Evolutionary conservation across 2,888 invertebrate genomes (phyloP).

Genomic region (Quadroppia sp.): DNA sequence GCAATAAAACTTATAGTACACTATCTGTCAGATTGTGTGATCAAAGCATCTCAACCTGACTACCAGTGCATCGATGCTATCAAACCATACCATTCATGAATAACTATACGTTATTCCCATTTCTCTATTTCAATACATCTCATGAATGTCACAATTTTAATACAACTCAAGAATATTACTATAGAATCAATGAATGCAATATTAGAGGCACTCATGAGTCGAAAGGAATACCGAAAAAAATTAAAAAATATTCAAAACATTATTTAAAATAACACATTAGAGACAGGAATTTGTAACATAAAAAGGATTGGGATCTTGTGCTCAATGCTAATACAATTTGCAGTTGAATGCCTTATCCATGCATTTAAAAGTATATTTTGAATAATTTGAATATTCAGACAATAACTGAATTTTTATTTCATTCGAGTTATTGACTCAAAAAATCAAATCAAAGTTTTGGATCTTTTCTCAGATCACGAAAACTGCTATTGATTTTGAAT

Average conservation of each 20-base stretch:
- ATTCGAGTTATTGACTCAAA: too few relatives aligned
- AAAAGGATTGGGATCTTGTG: background rate
- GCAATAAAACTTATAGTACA: slow-evolving; percentile 6
- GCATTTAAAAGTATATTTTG: background rate
- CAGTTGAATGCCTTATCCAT: background rate
- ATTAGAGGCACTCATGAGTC: background rate
- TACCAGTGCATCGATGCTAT: background rate
- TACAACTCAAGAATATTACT: background rate
- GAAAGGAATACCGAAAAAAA: background rate
- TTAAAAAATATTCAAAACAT: background rate
- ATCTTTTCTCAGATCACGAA: too few relatives aligned
- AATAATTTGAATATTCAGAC: too few relatives aligned
- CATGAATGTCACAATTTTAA: slow-evolving; percentile 10
- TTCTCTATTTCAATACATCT: background rate
- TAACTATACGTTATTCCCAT: background rate
- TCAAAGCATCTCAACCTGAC: background rate
- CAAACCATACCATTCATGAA: background rate
- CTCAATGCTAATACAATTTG: background rate
- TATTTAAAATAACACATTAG: background rate
- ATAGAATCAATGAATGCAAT: background rate
- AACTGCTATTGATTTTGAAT: too few relatives aligned
- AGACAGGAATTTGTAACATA: background rate
- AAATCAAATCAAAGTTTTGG: too few relatives aligned
- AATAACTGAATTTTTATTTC: too few relatives aligned
- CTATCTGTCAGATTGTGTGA: background rate